phyloP scores from a whole-genome alignment of 1,140 invertebrate genomes.

The Diabrotica undecimpunctata region DNA sequence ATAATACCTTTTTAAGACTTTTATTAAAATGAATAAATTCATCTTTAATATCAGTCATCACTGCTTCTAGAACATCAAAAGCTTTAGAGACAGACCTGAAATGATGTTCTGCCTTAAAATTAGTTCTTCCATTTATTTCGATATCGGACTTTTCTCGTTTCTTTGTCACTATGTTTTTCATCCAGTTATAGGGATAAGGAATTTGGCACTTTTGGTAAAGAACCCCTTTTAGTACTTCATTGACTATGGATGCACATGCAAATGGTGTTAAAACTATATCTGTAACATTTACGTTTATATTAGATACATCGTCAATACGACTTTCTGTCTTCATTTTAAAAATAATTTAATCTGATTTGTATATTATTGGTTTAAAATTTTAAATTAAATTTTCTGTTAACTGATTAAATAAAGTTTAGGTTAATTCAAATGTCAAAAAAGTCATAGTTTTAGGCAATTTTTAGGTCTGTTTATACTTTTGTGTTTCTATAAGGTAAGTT shows the following conservation, averaged over 20 bases:
- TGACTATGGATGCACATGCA: slow-evolving; percentile 29
- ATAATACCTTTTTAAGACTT: slow-evolving; percentile 24
- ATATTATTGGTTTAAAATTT: too few species aligned
- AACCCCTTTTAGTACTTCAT: slow-evolving; percentile 34
- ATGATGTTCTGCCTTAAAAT: slow-evolving; percentile 30
- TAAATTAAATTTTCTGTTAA: too few species aligned
- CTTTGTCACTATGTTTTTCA: slow-evolving; percentile 30
- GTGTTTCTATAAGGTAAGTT: too few species aligned
- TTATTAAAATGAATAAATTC: slow-evolving; percentile 24
- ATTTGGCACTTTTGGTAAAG: slow-evolving; percentile 36
- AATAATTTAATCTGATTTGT: too few species aligned
- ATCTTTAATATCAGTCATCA: slow-evolving; percentile 26
- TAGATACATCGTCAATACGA: background rate
- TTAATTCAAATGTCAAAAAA: too few species aligned
- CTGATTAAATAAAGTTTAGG: too few species aligned
- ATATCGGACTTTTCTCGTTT: slow-evolving; percentile 22
- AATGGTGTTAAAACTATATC: slow-evolving; percentile 27
- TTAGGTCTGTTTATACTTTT: too few species aligned
- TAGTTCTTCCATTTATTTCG: slow-evolving; percentile 13
- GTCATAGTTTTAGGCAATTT: too few species aligned
- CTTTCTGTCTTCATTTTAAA: too few species aligned
- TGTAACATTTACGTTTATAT: slow-evolving; percentile 12
- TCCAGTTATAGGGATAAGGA: slow-evolving; percentile 32
- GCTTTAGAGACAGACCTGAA: slow-evolving; percentile 27
- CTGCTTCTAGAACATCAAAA: slow-evolving; percentile 28